Conservation (phyloP, 1,140 invertebrate species). For the Brachystomella parvula region DNA sequence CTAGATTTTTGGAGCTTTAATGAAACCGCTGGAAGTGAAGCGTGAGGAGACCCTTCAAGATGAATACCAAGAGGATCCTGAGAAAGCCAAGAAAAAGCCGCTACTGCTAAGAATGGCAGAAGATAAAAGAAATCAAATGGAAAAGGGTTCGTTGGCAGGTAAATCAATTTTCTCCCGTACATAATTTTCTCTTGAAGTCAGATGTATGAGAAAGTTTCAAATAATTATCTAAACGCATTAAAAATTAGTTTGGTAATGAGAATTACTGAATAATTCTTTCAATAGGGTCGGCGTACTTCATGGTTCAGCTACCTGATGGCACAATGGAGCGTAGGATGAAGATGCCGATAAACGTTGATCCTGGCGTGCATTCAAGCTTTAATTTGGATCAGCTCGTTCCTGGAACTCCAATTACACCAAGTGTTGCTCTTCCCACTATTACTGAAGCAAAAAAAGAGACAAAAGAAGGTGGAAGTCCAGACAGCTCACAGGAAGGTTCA, state of each 20-base stretch:
- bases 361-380: slow-evolving; percentile 85
- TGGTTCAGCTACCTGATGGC: slow-evolving; percentile 79
- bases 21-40: slow-evolving; percentile 80
- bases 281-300: slow-evolving; percentile 63
- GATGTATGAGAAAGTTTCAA: background rate
- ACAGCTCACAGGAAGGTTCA: background rate
- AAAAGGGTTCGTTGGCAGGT: slow-evolving; percentile 70
- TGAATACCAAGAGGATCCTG: slow-evolving; percentile 37
- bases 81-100: slow-evolving; percentile 38
- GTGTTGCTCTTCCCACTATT: slow-evolving; percentile 73
- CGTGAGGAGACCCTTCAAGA: slow-evolving; percentile 54
- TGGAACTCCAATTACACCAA: slow-evolving; percentile 58
- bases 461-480: slow-evolving; percentile 33
- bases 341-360: slow-evolving; percentile 72
- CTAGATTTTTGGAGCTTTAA: slow-evolving; percentile 79
- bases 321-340: slow-evolving; percentile 79
- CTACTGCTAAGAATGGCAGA: slow-evolving; percentile 78
- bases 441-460: slow-evolving; percentile 54
- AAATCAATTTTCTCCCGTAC: slow-evolving; percentile 8
- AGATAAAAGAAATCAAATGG: slow-evolving; percentile 79
- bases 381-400: slow-evolving; percentile 61
- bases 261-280: background rate
- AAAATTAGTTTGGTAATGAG: background rate
- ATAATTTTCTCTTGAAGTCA: background rate
- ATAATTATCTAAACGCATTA: background rate